These are phyloP conservation scores for Gambusia affinis DNA, from an alignment of 2,113 vertebrate genomes.

Conservation along the genomic window DNA sequence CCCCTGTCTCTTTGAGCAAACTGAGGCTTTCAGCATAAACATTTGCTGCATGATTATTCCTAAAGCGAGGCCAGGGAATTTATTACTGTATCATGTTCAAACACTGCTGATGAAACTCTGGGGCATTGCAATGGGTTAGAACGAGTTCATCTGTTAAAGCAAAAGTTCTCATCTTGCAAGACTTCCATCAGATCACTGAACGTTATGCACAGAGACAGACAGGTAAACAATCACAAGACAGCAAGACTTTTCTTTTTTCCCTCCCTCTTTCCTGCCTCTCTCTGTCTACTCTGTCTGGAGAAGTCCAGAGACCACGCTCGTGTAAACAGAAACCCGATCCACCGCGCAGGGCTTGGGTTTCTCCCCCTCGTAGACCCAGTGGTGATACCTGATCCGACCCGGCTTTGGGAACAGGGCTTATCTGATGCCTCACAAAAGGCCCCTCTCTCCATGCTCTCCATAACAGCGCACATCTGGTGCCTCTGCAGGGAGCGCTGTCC, in stretches of 20 bases:
- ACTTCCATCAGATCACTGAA: slow-evolving; percentile 1
- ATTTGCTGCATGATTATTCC: slow-evolving; percentile 49
- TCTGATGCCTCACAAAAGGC: slow-evolving; percentile 77
- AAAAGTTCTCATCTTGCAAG: slow-evolving; percentile 3
- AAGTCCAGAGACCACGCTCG: slow-evolving; percentile 69
- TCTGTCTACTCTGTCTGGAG: slow-evolving; percentile 57
- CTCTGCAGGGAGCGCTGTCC: slow-evolving; percentile 70
- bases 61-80: slow-evolving; percentile 43
- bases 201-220: slow-evolving; percentile 32
- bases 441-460: slow-evolving; percentile 57
- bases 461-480: slow-evolving; percentile 78
- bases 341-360: slow-evolving; percentile 63
- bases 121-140: not conserved
- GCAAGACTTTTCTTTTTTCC: slow-evolving; percentile 22
- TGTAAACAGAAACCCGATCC: slow-evolving; percentile 76
- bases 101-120: slow-evolving; percentile 10
- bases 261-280: slow-evolving; percentile 31
- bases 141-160: not conserved
- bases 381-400: slow-evolving; percentile 70
- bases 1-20: not conserved
- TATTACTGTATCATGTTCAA: slow-evolving; percentile 39
- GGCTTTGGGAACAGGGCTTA: slow-evolving; percentile 78
- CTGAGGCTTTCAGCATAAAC: slow-evolving; percentile 38
- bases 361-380: slow-evolving; percentile 64
- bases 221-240: slow-evolving; percentile 33